Base-by-base conservation (phyloP, 2,888 invertebrate species). In the Sepioteuthis lessoniana region DNA sequence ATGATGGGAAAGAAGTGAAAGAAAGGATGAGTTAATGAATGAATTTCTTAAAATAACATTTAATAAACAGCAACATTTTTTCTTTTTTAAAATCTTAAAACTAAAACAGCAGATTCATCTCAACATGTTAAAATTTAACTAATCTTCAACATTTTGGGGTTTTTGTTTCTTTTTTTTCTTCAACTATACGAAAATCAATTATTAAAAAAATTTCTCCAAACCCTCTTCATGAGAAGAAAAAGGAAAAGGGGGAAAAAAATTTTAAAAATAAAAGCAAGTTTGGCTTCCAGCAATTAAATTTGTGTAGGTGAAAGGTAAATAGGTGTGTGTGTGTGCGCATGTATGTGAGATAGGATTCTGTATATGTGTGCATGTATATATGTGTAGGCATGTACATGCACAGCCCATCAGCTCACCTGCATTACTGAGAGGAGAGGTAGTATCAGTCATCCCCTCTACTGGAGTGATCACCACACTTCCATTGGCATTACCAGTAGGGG, bases 311-410 rank as follows among this genome's bases (percentile, higher is more conserved):
- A 76, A n/a, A 76, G 28, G 91, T 91, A 13, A 5, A 13, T 38
- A 5, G 21, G 55, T 55, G 28, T 7, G 91, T 91, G 16, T 91
- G 42, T 91, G 16, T 91, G 42, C 4, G 31, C 38, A 31, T 1
- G 38, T 91, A 31, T 38, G 91, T 42, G 91, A 42, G 38, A 28
- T 42, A 31, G 91, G 91, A 42, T 28, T 91, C 28, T 91, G 91
- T 42, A 2, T 91, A 35, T 91, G 91, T 91, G 91, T 91, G 91
- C 46, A 28, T 91, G 91, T 38, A 46, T 91, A 46, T 46, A 91
- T 5, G 42, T 91, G 91, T 91, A 31, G 38, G 91, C 31, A 42
- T 91, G 91, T 91, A 46, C 46, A 46, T 91, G 91, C 91, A 91
- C 46, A 46, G 76, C 76, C 76, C 16, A 76, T 76, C 76, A n/a